Conservation (phyloP, 2,797 vertebrate genomes). For the Pogoniulus pusillus region DNA sequence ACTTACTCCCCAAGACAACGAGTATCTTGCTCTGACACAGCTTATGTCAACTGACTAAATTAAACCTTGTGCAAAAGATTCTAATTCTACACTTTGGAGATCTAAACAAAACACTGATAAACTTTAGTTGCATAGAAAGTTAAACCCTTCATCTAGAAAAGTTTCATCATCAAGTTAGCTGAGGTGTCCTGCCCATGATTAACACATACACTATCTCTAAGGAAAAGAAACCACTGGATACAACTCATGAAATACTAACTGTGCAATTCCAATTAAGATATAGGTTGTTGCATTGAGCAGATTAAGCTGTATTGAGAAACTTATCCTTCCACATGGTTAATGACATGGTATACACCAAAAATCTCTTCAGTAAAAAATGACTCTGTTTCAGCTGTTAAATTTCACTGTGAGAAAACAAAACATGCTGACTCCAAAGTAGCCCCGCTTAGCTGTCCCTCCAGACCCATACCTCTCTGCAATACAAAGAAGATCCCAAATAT, state of each 20-base stretch:
- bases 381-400: not conserved
- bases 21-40: not conserved
- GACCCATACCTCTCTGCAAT: not conserved
- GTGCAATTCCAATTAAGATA: slow-evolving; percentile 1
- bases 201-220: not conserved
- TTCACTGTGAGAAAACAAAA: slow-evolving; percentile 14
- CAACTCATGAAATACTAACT: not conserved
- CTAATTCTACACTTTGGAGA: not conserved
- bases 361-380: not conserved
- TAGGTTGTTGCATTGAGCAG: not conserved
- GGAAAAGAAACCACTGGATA: not conserved
- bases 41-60: not conserved
- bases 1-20: not conserved
- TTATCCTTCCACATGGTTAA: not conserved
- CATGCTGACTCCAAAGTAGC: not conserved
- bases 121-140: not conserved
- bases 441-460: not conserved
- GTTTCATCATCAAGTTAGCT: not conserved
- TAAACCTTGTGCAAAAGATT: not conserved
- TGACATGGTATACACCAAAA: not conserved
- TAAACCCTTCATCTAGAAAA: not conserved
- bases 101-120: not conserved
- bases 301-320: not conserved
- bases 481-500: not conserved
- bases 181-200: not conserved